Conservation (phyloP, 2,888 invertebrate genomes). For the Brenthis daphne region DNA sequence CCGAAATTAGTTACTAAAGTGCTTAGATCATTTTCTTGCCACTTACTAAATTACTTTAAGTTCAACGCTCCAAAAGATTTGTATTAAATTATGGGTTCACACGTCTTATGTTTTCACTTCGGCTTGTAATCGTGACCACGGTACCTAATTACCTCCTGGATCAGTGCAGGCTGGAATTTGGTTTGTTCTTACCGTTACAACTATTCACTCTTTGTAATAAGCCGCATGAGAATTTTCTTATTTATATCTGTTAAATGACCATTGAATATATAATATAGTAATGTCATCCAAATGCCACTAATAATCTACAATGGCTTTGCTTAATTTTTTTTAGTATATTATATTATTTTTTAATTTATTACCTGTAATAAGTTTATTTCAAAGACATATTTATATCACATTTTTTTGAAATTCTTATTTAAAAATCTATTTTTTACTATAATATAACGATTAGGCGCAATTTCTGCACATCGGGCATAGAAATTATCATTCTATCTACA, state of each 20-base stretch:
- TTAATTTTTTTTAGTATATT: no score
- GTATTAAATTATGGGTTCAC: slow-evolving; percentile 78
- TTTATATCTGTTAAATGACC: slow-evolving; percentile 11
- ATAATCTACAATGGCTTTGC: slow-evolving; percentile 1
- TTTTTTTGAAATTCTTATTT: no score
- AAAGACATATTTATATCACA: no score
- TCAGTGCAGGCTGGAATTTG: slow-evolving; percentile 71
- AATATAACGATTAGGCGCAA: neutral
- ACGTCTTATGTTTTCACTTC: slow-evolving; percentile 76
- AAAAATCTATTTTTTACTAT: neutral
- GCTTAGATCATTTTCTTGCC: slow-evolving; percentile 61
- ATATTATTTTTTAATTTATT: no score
- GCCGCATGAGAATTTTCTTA: slow-evolving; percentile 41
- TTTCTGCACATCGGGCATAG: neutral
- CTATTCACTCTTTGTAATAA: slow-evolving; percentile 51
- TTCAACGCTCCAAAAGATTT: slow-evolving; percentile 75
- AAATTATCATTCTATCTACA: slow-evolving; percentile 18
- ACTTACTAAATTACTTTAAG: slow-evolving; percentile 71
- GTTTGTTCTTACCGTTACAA: slow-evolving; percentile 65
- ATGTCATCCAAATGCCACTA: neutral
- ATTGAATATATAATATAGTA: slow-evolving; percentile 1
- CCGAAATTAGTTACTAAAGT: slow-evolving; percentile 64
- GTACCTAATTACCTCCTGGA: slow-evolving; percentile 63
- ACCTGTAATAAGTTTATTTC: no score
- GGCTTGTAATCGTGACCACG: slow-evolving; percentile 70